Evolutionary conservation across 2,113 vertebrate species (phyloP).

Genomic region (Potamarius usumacintae): DNA sequence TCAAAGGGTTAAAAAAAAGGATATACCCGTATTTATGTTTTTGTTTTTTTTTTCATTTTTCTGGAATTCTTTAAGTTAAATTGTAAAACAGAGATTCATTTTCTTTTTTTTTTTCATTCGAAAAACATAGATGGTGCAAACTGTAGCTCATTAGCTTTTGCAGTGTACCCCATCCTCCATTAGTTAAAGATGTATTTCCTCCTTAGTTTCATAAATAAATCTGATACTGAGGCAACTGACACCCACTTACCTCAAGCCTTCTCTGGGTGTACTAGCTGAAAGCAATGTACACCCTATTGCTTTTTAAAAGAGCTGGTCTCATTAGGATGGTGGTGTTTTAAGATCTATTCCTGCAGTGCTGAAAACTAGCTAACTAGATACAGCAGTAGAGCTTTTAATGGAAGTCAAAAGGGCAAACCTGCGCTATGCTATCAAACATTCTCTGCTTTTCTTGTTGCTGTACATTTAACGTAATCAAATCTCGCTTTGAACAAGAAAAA

Average conservation of each 20-base stretch:
- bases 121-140: background rate
- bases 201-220: slow-evolving; percentile 22
- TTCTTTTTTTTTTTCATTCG: background rate
- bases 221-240: background rate
- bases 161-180: slow-evolving; percentile 5
- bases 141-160: slow-evolving; percentile 21
- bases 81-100: background rate
- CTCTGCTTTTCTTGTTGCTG: background rate
- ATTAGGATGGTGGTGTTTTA: slow-evolving; percentile 25
- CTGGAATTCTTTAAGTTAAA: background rate
- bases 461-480: background rate
- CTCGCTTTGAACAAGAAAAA: background rate
- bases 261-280: background rate
- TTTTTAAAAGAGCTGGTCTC: background rate
- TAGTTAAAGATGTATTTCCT: background rate
- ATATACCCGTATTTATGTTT: background rate
- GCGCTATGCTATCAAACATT: background rate
- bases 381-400: slow-evolving; percentile 7
- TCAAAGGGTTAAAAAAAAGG: no score
- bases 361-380: slow-evolving; percentile 8
- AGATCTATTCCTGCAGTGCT: background rate
- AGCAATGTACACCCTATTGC: background rate
- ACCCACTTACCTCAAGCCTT: background rate
- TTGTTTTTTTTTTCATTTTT: background rate
- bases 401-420: slow-evolving; percentile 30